Percentiles rank a stretch among this genome's conserved stretches.
Evolutionary conservation across 2,888 invertebrate genomes (phyloP).

Genomic region (Eupithecia subumbrata): DNA sequence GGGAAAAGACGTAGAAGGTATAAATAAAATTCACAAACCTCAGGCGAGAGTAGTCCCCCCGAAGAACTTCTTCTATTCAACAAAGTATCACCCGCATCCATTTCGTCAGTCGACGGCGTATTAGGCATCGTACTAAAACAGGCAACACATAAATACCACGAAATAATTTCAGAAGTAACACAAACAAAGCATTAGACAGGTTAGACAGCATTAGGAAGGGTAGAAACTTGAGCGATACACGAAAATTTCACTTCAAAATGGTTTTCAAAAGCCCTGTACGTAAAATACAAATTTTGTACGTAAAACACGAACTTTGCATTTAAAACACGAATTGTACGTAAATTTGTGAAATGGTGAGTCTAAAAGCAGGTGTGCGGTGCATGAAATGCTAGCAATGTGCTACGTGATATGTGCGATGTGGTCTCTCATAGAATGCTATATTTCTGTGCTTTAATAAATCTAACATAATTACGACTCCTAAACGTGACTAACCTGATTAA

Average conservation of each 20-base stretch:
- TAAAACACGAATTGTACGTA: conserved; percentile 24
- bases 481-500: not conserved
- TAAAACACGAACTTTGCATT: conserved; percentile 13
- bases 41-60: conserved; percentile 92
- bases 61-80: conserved; percentile 90
- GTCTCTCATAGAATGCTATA: conserved; percentile 66
- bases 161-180: conserved; percentile 12
- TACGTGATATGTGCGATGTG: conserved; percentile 37
- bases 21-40: conserved; percentile 73
- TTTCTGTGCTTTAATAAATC: conserved; percentile 40
- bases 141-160: conserved; percentile 21
- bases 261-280: conserved; percentile 33
- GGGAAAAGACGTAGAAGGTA: not conserved
- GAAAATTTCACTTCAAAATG: conserved; percentile 35
- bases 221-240: conserved; percentile 45
- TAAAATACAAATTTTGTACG: conserved; percentile 25
- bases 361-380: conserved; percentile 44
- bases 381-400: conserved; percentile 44
- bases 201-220: conserved; percentile 36
- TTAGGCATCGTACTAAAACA: conserved; percentile 86
- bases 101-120: conserved; percentile 88
- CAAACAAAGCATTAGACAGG: conserved; percentile 34
- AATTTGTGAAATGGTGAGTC: conserved; percentile 21
- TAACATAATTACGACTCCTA: not conserved
- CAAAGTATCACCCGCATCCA: conserved; percentile 81